These are phyloP conservation scores for Sebastolobus altivelis DNA, from an alignment of 2,797 vertebrate genomes.

Conservation along the genomic window DNA sequence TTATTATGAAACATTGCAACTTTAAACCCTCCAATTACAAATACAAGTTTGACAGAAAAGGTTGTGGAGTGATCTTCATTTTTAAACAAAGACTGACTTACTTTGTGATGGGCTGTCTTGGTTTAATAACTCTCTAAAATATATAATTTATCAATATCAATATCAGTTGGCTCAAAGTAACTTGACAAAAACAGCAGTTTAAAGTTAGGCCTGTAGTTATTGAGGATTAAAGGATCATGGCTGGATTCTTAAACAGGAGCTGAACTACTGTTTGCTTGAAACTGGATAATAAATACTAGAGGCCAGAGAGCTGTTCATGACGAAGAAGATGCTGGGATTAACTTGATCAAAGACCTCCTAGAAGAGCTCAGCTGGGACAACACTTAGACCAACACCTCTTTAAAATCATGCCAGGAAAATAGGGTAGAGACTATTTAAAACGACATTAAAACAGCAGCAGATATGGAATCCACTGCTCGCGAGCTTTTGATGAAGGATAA, in stretches of 20 bases:
- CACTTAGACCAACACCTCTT: constrained; percentile 1
- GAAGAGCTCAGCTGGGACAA: constrained; percentile 6
- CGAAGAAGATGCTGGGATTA: constrained; percentile 45
- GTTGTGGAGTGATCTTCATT: not conserved
- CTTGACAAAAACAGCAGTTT: constrained; percentile 25
- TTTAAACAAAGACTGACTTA: not conserved
- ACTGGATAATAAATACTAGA: constrained; percentile 17
- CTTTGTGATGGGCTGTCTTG: not conserved
- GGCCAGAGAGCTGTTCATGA: constrained; percentile 34
- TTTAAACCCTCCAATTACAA: not conserved
- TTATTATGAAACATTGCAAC: not conserved
- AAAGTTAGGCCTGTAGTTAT: constrained; percentile 19
- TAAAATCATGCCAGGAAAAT: not conserved
- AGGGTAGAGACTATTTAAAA: constrained; percentile 7
- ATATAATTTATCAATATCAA: not conserved
- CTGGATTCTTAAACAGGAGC: constrained; percentile 16
- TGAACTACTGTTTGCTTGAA: constrained; percentile 23
- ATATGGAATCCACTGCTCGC: not conserved
- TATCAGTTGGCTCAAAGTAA: not conserved
- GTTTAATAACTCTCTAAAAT: not conserved
- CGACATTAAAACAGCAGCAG: not conserved
- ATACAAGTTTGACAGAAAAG: not conserved
- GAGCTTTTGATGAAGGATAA: constrained; percentile 27
- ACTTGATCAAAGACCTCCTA: constrained; percentile 29
- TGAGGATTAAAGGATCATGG: constrained; percentile 35